These are phyloP conservation scores for Gisinianus flammeolus DNA, from an alignment of 2,888 invertebrate species.

Conservation along the genomic window DNA sequence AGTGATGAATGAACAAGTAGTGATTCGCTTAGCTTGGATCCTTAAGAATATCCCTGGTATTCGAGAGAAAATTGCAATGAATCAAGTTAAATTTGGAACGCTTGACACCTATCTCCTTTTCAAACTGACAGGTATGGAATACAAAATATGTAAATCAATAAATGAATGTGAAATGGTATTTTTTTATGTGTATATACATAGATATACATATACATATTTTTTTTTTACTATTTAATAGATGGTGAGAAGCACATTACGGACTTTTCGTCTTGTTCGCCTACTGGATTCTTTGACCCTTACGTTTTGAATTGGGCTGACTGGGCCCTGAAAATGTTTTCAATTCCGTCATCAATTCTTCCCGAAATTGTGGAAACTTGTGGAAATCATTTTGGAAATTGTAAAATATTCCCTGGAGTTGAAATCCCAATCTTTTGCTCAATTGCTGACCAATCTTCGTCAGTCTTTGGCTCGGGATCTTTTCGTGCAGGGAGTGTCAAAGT, in stretches of 20 bases:
- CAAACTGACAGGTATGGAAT: slow-evolving; percentile 61
- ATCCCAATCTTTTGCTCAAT: slow-evolving; percentile 53
- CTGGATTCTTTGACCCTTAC: slow-evolving; percentile 93
- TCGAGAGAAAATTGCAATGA: slow-evolving; percentile 67
- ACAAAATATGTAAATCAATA: too few species aligned
- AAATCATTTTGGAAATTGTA: slow-evolving; percentile 72
- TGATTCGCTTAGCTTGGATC: slow-evolving; percentile 78
- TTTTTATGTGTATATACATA: not conserved
- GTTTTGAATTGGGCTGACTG: slow-evolving; percentile 81
- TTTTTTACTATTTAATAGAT: too few species aligned
- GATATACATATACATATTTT: too few species aligned
- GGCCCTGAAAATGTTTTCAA: slow-evolving; percentile 73
- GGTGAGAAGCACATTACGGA: slow-evolving; percentile 76
- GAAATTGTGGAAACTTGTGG: slow-evolving; percentile 78
- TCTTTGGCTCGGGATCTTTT: slow-evolving; percentile 86
- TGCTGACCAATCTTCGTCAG: slow-evolving; percentile 86
- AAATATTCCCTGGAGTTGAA: slow-evolving; percentile 52
- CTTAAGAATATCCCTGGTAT: slow-evolving; percentile 75
- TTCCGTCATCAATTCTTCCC: slow-evolving; percentile 79
- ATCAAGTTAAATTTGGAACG: slow-evolving; percentile 76
- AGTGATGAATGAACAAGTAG: slow-evolving; percentile 84
- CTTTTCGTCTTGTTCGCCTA: slow-evolving; percentile 87
- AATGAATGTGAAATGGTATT: too few species aligned
- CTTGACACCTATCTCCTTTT: slow-evolving; percentile 87
- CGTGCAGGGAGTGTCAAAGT: slow-evolving; percentile 79